These are phyloP conservation scores for Nasonia oneida DNA, from an alignment of 2,888 invertebrate species.

Conservation along the genomic window DNA sequence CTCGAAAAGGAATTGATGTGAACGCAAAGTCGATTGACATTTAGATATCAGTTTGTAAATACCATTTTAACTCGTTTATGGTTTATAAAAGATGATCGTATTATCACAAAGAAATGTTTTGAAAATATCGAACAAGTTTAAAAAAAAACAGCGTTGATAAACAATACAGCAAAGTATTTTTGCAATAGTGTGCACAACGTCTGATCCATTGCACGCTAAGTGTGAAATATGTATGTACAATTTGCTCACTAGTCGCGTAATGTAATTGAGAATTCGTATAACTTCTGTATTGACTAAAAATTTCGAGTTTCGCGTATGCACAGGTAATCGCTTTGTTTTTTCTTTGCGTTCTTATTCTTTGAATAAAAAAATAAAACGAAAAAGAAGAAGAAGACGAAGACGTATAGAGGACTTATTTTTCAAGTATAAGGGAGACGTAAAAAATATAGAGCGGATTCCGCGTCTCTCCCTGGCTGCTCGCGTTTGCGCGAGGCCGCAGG, in stretches of 20 bases:
- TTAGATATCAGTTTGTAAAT: background rate
- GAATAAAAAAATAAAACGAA: background rate
- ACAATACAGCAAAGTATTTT: background rate
- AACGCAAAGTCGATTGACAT: background rate
- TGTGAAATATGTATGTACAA: background rate
- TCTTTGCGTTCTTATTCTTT: constrained; percentile 20
- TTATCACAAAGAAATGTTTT: background rate
- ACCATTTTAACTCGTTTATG: background rate
- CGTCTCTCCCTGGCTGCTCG: constrained; percentile 18
- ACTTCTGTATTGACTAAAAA: background rate
- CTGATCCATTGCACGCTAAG: background rate
- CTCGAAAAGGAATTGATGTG: background rate
- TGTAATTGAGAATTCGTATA: background rate
- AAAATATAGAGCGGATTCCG: constrained; percentile 8
- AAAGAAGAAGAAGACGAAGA: constrained; percentile 5
- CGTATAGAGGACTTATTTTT: constrained; percentile 56
- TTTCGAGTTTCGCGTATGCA: background rate
- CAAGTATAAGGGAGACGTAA: constrained; percentile 22
- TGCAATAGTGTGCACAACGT: background rate
- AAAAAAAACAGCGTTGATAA: background rate
- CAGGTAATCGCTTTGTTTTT: constrained; percentile 15
- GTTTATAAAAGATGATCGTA: background rate
- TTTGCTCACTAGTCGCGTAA: background rate
- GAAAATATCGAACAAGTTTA: background rate
- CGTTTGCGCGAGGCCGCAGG: background rate